Base-by-base conservation (phyloP, 2,797 vertebrate genomes). In the Gadopsis marmoratus region DNA sequence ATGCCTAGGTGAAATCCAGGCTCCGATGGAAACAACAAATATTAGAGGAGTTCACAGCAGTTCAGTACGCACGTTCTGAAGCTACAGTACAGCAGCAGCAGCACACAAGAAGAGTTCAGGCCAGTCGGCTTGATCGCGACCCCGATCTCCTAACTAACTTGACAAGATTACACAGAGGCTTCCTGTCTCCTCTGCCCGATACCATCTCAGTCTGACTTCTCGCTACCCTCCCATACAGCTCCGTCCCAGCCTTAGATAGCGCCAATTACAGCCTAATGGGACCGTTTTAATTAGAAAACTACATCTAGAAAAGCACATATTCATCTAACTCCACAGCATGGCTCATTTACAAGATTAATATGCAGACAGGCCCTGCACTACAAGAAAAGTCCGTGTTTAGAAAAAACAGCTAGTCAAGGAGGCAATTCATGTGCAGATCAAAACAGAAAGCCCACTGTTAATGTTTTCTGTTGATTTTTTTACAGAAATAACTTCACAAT, bases 151-250 rank as follows among this genome's bases (percentile, higher is more conserved):
- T 26, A 26, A 26, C 26, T 26, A 80, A 93, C 87, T 90, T 95
- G 94, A 95, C 92, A 84, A 93, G 94, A 96, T 95, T 94, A 94
- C 86, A 89, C 86, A 93, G 89, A 91, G 87, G 90, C 94, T 95
- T 95, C 94, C 95, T 95, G 94, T 94, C 95, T 95, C 92, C 90
- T 83, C 72, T 21, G 68, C 63, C 78, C 48, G 95, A 96, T 96
- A 92, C 78, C 90, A 96, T 96, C 95, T 91, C 76, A 29, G 89
- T 84, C 90, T 82, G 90, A 90, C 89, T 93, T 89, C 87, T 92
- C 33, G 60, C 79, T 88, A 77, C 83, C 82, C 88, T 87, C 88
- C 88, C 81, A 68, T 73, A 54, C 67, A 73, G 80, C 83, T 88
- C 76, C 39, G 50, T 83, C 88, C 83, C 87, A 77, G 86, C 85